A percentile compares a stretch with the other conserved stretches of the same genome.
These are phyloP conservation scores for Pimephales promelas DNA, from an alignment of 2,113 vertebrate species.

Conservation along the genomic window DNA sequence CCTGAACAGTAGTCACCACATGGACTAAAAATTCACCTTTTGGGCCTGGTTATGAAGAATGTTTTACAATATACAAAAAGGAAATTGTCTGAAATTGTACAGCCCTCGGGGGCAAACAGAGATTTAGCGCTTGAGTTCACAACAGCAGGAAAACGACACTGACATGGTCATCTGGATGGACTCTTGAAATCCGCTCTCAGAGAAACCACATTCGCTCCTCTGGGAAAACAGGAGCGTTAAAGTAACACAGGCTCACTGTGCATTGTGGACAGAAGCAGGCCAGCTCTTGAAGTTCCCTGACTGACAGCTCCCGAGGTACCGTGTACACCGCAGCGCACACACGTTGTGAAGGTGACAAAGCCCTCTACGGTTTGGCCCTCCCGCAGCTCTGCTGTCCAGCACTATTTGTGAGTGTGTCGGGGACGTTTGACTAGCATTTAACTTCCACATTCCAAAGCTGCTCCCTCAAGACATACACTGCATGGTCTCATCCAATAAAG, in stretches of 20 bases:
- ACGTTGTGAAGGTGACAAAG: constrained; percentile 39
- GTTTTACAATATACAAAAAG: no score
- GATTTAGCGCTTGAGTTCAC: constrained; percentile 23
- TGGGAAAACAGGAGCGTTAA: not conserved
- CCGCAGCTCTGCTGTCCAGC: constrained; percentile 31
- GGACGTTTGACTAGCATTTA: constrained; percentile 51
- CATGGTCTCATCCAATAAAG: constrained; percentile 11
- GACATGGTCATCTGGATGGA: constrained; percentile 14
- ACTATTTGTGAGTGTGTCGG: constrained; percentile 53
- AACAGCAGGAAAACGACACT: constrained; percentile 12
- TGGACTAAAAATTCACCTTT: not conserved
- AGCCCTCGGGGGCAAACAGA: not conserved
- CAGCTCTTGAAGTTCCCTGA: not conserved
- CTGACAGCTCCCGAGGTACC: constrained; percentile 16
- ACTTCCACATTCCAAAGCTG: constrained; percentile 42
- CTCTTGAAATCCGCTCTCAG: constrained; percentile 20
- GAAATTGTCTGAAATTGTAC: not conserved
- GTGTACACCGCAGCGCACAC: not conserved
- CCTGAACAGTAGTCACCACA: no score
- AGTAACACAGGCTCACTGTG: not conserved
- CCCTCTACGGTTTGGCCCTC: constrained; percentile 35
- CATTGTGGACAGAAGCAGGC: not conserved
- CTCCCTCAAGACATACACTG: constrained; percentile 21
- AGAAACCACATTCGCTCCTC: not conserved
- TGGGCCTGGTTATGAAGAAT: not conserved